phyloP scores from a whole-genome alignment of 1,140 invertebrate species.

The Brachionus koreanus region DNA sequence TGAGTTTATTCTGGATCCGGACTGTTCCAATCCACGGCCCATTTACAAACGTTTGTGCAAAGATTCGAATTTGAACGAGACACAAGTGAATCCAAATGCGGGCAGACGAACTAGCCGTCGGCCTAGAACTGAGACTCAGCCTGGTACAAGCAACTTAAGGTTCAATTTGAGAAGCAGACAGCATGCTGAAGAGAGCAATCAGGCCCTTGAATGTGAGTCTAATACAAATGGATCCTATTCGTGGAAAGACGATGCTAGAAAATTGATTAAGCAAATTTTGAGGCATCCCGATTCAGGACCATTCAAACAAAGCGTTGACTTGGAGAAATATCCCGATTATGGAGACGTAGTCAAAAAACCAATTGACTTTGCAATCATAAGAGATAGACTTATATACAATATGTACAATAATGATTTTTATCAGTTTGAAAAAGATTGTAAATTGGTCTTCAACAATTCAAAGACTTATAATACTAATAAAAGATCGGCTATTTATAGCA shows the following conservation, averaged over 20 bases:
- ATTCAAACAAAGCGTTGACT: conserved; percentile 53
- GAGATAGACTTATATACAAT: conserved; percentile 71
- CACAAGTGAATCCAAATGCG: conserved; percentile 55
- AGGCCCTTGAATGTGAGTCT: not conserved
- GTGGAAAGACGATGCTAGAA: conserved; percentile 52
- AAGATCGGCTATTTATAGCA: conserved; percentile 53
- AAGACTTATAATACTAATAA: conserved; percentile 85
- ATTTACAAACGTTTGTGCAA: conserved; percentile 17
- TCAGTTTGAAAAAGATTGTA: conserved; percentile 72
- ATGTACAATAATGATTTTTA: conserved; percentile 72
- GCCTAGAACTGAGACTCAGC: not conserved
- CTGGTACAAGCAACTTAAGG: not conserved
- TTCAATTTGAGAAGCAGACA: not conserved
- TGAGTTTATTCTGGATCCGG: conserved; percentile 72
- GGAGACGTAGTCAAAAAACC: conserved; percentile 61
- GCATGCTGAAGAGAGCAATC: not conserved
- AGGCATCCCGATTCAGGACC: conserved; percentile 56
- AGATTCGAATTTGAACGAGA: conserved; percentile 59
- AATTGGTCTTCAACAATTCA: conserved; percentile 83
- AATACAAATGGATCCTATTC: conserved; percentile 46
- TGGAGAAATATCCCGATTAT: conserved; percentile 58
- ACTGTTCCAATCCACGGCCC: conserved; percentile 9
- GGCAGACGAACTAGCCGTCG: not conserved
- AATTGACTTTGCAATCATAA: conserved; percentile 73
- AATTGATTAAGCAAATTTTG: conserved; percentile 52